A percentile compares a stretch with the other conserved stretches of the same genome.
These are phyloP conservation scores for Semicossyphus pulcher DNA, from an alignment of 2,113 vertebrate species.

Conservation along the genomic window DNA sequence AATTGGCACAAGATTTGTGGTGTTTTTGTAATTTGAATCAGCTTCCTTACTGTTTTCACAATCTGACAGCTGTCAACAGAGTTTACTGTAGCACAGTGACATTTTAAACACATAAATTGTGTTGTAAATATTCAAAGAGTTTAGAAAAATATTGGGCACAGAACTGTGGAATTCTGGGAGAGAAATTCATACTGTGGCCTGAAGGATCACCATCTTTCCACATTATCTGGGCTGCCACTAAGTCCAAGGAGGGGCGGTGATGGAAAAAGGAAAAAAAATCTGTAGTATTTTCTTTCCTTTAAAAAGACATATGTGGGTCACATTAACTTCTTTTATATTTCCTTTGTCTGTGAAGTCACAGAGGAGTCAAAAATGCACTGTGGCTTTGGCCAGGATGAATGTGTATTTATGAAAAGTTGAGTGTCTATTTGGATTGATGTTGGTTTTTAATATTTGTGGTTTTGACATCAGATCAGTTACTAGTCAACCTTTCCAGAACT, in stretches of 20 bases:
- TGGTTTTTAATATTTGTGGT: constrained; percentile 11
- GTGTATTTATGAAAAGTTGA: constrained; percentile 5
- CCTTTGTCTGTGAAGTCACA: constrained; percentile 27
- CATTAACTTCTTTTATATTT: constrained; percentile 53
- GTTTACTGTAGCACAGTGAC: constrained; percentile 2
- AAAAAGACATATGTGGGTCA: constrained; percentile 70
- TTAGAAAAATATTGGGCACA: constrained; percentile 21
- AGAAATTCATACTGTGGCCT: constrained; percentile 63
- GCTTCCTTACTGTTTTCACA: neutral
- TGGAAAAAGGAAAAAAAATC: constrained; percentile 69
- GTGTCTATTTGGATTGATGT: neutral
- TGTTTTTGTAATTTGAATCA: constrained; percentile 2
- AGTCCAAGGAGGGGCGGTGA: constrained; percentile 72
- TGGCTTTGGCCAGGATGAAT: neutral
- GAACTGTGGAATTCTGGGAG: constrained; percentile 38
- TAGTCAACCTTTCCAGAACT: constrained; percentile 13
- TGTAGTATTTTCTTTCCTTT: constrained; percentile 62
- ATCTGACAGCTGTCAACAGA: constrained; percentile 14
- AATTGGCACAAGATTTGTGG: neutral
- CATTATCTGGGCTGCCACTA: constrained; percentile 75
- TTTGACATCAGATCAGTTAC: constrained; percentile 24
- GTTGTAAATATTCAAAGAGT: constrained; percentile 1
- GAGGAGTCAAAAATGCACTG: neutral
- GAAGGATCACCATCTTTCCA: constrained; percentile 80
- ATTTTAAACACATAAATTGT: constrained; percentile 3